Conservation (phyloP, 1,140 invertebrate genomes). For the Lordiphosa mommai region DNA sequence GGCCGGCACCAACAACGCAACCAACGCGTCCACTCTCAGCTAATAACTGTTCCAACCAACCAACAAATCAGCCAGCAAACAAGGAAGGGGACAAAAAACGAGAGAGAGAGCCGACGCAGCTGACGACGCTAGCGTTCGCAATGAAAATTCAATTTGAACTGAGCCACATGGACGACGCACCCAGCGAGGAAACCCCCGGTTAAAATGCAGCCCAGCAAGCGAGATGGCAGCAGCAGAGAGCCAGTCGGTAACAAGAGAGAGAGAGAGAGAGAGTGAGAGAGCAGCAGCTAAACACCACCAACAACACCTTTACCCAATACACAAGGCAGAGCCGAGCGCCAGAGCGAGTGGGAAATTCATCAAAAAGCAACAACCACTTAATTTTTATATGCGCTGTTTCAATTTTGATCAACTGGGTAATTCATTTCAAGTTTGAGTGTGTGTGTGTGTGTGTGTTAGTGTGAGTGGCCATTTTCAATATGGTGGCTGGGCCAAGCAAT, state of each 20-base stretch:
- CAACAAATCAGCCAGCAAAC: background rate
- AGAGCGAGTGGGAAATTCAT: conserved; percentile 76
- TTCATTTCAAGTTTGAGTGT: conserved; percentile 2
- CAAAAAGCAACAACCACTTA: conserved; percentile 77
- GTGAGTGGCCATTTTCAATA: conserved; percentile 61
- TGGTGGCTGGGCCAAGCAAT: conserved; percentile 31
- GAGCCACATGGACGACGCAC: conserved; percentile 58
- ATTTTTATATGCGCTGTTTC: conserved; percentile 78
- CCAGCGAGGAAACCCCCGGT: conserved; percentile 63
- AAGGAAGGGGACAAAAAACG: conserved; percentile 14
- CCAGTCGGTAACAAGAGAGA: too few species aligned
- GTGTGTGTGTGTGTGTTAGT: conserved; percentile 1
- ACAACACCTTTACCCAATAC: conserved; percentile 12
- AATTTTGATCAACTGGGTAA: conserved; percentile 69
- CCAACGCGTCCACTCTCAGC: too few species aligned
- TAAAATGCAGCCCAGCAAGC: conserved; percentile 7
- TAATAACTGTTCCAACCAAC: too few species aligned
- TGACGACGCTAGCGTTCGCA: conserved; percentile 64
- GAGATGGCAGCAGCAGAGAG: conserved; percentile 10
- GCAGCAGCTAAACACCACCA: conserved; percentile 12
- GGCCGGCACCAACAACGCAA: too few species aligned
- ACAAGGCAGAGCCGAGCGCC: conserved; percentile 22
- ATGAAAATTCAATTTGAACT: conserved; percentile 79
- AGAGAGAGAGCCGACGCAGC: conserved; percentile 31
- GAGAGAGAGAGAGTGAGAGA: conserved; percentile 9